Percentiles rank a stretch among this genome's conserved stretches.
These are phyloP conservation scores for Busseola fusca DNA, from an alignment of 2,888 invertebrate species.

Conservation along the genomic window DNA sequence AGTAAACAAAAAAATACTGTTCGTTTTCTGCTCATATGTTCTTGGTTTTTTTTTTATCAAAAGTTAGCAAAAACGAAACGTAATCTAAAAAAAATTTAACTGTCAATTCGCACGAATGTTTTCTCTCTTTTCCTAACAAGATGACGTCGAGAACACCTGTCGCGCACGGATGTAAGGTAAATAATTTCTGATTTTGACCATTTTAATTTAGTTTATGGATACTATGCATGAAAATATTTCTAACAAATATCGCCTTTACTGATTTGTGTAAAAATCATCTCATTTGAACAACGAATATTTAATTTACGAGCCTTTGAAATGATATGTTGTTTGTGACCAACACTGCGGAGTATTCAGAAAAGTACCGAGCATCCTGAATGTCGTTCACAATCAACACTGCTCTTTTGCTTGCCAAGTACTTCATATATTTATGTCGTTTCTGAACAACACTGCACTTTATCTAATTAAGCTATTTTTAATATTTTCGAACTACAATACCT, in stretches of 20 bases:
- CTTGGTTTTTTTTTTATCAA: neutral
- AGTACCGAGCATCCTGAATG: constrained; percentile 6
- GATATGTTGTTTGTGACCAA: constrained; percentile 13
- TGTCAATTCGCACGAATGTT: neutral
- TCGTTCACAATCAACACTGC: constrained; percentile 8
- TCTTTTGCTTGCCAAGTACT: too few species aligned
- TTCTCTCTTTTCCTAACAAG: neutral
- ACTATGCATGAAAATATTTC: constrained; percentile 1
- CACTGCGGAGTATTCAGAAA: constrained; percentile 5
- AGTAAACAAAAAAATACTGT: constrained; percentile 15
- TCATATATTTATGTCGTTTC: neutral
- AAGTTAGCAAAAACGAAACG: constrained; percentile 1
- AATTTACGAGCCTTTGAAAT: constrained; percentile 7
- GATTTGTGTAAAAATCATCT: constrained; percentile 2
- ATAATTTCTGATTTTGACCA: constrained; percentile 7
- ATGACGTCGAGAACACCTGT: constrained; percentile 12
- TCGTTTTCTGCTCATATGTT: constrained; percentile 7
- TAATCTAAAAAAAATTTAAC: neutral
- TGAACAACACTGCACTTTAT: neutral
- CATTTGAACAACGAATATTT: constrained; percentile 2
- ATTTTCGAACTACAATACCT: neutral
- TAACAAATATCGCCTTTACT: constrained; percentile 2
- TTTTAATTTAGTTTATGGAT: constrained; percentile 4
- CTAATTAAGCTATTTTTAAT: neutral
- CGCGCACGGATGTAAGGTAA: constrained; percentile 12